Evolutionary conservation across 2,113 vertebrate species (phyloP), one percentile per base, ranked within the genome.

Genomic region (Callocephalon fimbriatum): DNA sequence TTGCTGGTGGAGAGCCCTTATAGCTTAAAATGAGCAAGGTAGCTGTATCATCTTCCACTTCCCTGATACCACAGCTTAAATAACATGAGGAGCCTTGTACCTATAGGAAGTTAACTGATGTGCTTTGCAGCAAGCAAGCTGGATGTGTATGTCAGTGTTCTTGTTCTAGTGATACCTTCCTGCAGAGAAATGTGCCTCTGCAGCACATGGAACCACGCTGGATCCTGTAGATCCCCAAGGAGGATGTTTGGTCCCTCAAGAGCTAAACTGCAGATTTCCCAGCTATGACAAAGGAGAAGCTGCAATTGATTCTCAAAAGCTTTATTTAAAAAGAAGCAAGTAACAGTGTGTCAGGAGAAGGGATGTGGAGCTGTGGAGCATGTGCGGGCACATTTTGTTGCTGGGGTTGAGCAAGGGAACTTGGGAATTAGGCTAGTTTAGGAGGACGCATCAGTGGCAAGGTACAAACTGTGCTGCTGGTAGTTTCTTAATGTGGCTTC

Each of bases 401-500:
- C 91, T 89, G 80, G 1, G 11, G 25, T 10, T 65, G 70, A 91
- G 95, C 88, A 84, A 84, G 88, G 59, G 22, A 86, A 84, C 22
- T 78, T 15, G 68, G 77, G 59, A 70, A 61, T 62, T 72, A 21
- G 2, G 62, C 93, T 88, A 79, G 40, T 73, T 76, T 53, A 72
- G 78, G 66, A 72, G 71, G 61, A 83, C 40, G 63, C 80, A 75
- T 86, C 78, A 63, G 59, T 7, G 0, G 81, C 71, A 67, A 65
- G 66, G 62, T 5, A 76, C 58, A 74, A 75, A 85, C 71, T 68
- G 77, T 38, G 95, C 87, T 92, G 93, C 93, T 76, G 35, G 73
- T 44, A 14, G 65, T 44, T 93, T 61, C 94, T 96, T 97, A 99
- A 91, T 96, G 93, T 31, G 98, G 97, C 48, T 98, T 98, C 93